Evolutionary conservation across 2,113 vertebrate genomes (phyloP), one percentile per base, ranked within the genome.

Genomic region (Nannospalax galili): DNA sequence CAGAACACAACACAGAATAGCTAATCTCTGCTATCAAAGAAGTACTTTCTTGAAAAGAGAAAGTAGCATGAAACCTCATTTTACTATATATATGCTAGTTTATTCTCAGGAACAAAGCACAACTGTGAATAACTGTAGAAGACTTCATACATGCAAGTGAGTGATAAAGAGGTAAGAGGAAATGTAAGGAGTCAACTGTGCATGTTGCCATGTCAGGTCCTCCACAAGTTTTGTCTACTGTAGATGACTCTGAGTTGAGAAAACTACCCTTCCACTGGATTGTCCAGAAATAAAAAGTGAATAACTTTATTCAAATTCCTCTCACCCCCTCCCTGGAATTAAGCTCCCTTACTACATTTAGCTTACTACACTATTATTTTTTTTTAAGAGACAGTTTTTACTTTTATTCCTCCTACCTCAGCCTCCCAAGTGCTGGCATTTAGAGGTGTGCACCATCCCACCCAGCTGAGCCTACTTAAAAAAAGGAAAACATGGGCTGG

Each of bases 251-350:
- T 88, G 42, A 78, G 84, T 24, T 65, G 77, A 70, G 58, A 72
- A 85, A 94, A 84, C 60, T 79, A 67, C 35, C 48, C 42, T 82
- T 75, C 4, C 64, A 22, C 60, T 5, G 64, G 37, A 78, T 26
- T 56, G 40, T 72, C 88, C 64, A 95, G 74, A 95, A 91, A 69
- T 42, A 85, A 94, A 95, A 90, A 72, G 78, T 32, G 26, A 16
- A 30, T 60, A 87, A 78, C 93, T 97, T 97, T 84, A 65, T n/a
- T 95, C 20, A 93, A 73, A 84, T 90, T 94, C 92, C 80, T 88
- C 75, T 91, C 11, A 94, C 6, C 40, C 64, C 69, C 26, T 62
- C 28, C 72, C 17, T 5, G 42, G 97, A 90, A 90, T 90, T 88
- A 95, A 78, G 82, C 77, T 70, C 81, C 60, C 42, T 84, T 90